Evolutionary conservation across 2,797 vertebrate species (phyloP).

Genomic region (Channa striata): DNA sequence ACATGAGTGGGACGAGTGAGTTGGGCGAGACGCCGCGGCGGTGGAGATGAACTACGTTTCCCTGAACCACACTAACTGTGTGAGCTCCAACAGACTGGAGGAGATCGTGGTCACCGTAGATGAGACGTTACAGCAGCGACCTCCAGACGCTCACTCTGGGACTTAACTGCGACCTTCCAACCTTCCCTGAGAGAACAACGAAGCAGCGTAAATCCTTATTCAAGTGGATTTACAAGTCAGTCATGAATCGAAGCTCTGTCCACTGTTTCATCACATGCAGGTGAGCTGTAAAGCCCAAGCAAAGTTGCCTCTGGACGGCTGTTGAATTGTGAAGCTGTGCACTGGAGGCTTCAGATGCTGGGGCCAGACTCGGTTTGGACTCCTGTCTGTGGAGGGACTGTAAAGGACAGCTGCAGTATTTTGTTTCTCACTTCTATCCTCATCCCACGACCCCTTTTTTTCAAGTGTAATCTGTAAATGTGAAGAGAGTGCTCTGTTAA

Average conservation of each 20-base stretch:
- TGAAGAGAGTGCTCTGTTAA: constrained; percentile 25
- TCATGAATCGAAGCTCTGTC: constrained; percentile 47
- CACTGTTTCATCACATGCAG: constrained; percentile 53
- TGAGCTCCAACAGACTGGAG: constrained; percentile 60
- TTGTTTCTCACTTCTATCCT: constrained; percentile 20
- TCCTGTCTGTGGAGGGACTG: constrained; percentile 11
- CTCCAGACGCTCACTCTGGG: constrained; percentile 75
- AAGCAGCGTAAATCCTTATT: constrained; percentile 46
- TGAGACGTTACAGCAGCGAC: constrained; percentile 77
- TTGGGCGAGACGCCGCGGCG: constrained; percentile 65
- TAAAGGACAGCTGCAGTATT: neutral
- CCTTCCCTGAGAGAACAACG: constrained; percentile 29
- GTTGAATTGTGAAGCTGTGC: constrained; percentile 2
- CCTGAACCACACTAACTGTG: constrained; percentile 65
- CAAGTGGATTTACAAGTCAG: constrained; percentile 59
- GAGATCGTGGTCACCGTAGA: constrained; percentile 86
- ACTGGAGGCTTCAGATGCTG: constrained; percentile 16
- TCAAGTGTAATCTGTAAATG: constrained; percentile 12
- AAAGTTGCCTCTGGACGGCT: constrained; percentile 12
- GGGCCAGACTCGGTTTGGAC: constrained; percentile 19
- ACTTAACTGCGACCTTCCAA: constrained; percentile 54
- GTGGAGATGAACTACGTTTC: constrained; percentile 71
- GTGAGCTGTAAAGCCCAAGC: constrained; percentile 25
- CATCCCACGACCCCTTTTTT: neutral
- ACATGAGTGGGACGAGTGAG: constrained; percentile 75